Percentiles rank a stretch among this genome's conserved stretches.
phyloP scores from a whole-genome alignment of 2,113 vertebrate genomes.

The Barbus barbus region DNA sequence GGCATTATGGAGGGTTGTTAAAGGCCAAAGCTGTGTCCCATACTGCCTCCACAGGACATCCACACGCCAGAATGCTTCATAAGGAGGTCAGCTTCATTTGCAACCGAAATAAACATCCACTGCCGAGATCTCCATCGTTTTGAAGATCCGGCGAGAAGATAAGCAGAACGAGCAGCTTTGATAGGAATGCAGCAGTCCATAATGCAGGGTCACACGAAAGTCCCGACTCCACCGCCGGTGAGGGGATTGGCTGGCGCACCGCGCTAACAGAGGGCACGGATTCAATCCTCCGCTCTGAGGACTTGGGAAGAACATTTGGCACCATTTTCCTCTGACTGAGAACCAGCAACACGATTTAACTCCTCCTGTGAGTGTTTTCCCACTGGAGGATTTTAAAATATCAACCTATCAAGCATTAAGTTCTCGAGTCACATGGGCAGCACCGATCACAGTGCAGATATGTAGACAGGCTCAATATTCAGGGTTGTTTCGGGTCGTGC shows the following conservation, averaged over 20 bases:
- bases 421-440: neutral
- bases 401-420: conserved; percentile 9
- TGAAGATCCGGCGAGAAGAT: neutral
- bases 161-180: conserved; percentile 32
- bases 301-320: conserved; percentile 34
- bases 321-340: conserved; percentile 6
- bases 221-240: neutral
- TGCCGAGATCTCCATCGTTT: neutral
- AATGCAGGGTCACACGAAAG: conserved; percentile 6
- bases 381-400: conserved; percentile 24
- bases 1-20: too few species aligned
- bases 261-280: conserved; percentile 9
- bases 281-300: neutral
- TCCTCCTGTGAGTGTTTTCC: conserved; percentile 13
- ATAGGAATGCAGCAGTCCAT: conserved; percentile 39
- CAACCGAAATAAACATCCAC: neutral
- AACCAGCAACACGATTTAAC: conserved; percentile 1
- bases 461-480: conserved; percentile 53
- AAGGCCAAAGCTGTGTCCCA: too few species aligned
- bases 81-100: neutral
- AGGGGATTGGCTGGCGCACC: conserved; percentile 19
- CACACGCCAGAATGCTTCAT: neutral
- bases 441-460: conserved; percentile 1
- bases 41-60: neutral
- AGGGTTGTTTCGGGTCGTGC: neutral